Percentiles rank a stretch among this genome's conserved stretches.
phyloP scores from a whole-genome alignment of 2,797 vertebrate species.

The Brachyrhaphis roseni region DNA sequence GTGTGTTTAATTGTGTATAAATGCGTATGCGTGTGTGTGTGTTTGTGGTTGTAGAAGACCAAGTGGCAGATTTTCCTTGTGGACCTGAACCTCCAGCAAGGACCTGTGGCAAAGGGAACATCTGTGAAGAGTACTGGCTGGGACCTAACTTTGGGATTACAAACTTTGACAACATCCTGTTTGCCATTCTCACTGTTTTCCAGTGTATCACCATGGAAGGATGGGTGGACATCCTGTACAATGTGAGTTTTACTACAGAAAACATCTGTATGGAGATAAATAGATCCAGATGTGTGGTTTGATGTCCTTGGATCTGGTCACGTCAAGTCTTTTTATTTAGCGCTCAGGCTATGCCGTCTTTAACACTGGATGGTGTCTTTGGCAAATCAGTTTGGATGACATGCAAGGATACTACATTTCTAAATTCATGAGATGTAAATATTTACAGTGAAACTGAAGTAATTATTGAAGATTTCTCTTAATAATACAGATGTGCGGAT shows the following conservation, averaged over 20 bases:
- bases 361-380: background rate
- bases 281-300: background rate
- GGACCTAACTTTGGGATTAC: conserved; percentile 97
- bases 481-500: background rate
- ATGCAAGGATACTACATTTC: background rate
- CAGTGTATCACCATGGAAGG: conserved; percentile 99
- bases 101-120: conserved; percentile 80
- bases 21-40: conserved; percentile 17
- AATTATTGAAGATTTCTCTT: background rate
- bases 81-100: conserved; percentile 86
- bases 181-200: conserved; percentile 94
- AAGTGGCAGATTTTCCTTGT: conserved; percentile 89
- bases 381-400: background rate
- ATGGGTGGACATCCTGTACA: conserved; percentile 97
- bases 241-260: conserved; percentile 81
- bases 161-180: conserved; percentile 98
- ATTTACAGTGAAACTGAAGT: background rate
- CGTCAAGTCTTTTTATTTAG: background rate
- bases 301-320: background rate
- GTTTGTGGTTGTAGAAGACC: conserved; percentile 77
- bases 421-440: background rate
- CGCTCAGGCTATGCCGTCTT: background rate
- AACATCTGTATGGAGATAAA: background rate
- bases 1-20: conserved; percentile 14
- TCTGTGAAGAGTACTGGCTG: conserved; percentile 89